phyloP scores from a whole-genome alignment of 2,888 invertebrate genomes.

The Caenorhabditis sinica region DNA sequence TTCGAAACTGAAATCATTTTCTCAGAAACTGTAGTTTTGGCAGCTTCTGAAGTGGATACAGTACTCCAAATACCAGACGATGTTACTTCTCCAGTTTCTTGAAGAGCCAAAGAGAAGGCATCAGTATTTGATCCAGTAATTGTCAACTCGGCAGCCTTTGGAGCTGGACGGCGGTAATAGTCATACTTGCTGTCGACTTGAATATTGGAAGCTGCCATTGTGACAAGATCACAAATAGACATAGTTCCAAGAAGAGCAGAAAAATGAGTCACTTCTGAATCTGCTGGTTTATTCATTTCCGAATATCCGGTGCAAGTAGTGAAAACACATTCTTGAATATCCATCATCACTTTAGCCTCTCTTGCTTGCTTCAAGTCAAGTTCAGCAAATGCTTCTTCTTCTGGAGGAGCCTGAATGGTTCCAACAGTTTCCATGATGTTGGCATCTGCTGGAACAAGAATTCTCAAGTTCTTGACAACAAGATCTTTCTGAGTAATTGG shows the following conservation, averaged over 20 bases:
- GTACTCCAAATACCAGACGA: conserved; percentile 63
- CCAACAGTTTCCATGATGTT: conserved; percentile 54
- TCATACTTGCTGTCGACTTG: conserved; percentile 55
- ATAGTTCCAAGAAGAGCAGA: conserved; percentile 62
- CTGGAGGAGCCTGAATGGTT: conserved; percentile 50
- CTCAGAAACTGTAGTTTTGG: conserved; percentile 48
- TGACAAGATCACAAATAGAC: conserved; percentile 61
- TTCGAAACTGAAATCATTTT: conserved; percentile 23
- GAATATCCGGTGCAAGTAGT: conserved; percentile 47
- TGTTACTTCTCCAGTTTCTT: conserved; percentile 50
- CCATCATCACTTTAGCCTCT: conserved; percentile 63
- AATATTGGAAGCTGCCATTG: conserved; percentile 63
- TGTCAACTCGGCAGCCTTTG: conserved; percentile 40
- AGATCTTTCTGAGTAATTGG: conserved; percentile 51
- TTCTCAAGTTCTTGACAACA: conserved; percentile 50
- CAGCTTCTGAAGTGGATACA: conserved; percentile 44
- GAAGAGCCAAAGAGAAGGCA: conserved; percentile 7
- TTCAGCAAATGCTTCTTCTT: conserved; percentile 58
- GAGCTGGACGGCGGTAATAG: conserved; percentile 62
- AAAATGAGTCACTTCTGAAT: conserved; percentile 48
- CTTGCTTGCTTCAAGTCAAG: conserved; percentile 56
- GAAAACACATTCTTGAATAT: conserved; percentile 53
- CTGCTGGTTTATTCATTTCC: conserved; percentile 42
- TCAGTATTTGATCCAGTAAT: conserved; percentile 36
- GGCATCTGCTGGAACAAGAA: conserved; percentile 31